Evolutionary conservation across 2,888 invertebrate species (phyloP), one percentile per base, ranked within the genome.

Genomic region (Trichopoda pennipes): DNA sequence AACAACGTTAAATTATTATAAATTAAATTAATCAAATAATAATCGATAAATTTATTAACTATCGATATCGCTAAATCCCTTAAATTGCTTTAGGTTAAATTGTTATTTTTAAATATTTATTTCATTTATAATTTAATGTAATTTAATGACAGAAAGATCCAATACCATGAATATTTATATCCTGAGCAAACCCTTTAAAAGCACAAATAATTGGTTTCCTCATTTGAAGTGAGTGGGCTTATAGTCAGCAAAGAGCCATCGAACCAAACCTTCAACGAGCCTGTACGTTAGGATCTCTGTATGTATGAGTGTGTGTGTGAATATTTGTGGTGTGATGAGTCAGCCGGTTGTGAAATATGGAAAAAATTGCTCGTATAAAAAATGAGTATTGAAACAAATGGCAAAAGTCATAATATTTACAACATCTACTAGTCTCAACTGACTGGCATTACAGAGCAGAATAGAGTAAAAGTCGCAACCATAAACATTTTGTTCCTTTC

Each of bases 191-290:
- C 86, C 86, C 87, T 87, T 85, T 88, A 86, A 88, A 88, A 89
- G 88, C 87, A 87, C 89, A 88, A 89, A 89, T 89, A 89, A 89
- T 89, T 89, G 89, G 90, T 90, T 89, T 89, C 88, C 89, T 89
- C 88, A 88, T 88, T 89, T 89, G 88, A 88, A 89, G 87, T 86
- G 87, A 89, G 88, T 87, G 87, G 87, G 49, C 80, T 81, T 23
- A 63, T 78, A 44, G 80, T 63, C 77, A 79, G 66, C 80, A 73
- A 81, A 82, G 80, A 75, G 69, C 69, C 61, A 69, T 55, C 44
- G 16, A 28, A 19, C 42, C 38, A n/a, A 44, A 42, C 44, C 9
- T 32, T 42, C 2, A 2, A 2, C 23, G 23, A 28, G 28, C 28
- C 28, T 28, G 28, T 28, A 28, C 35, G 14, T 49, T 38, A 14